A percentile compares a stretch with the other conserved stretches of the same genome.
phyloP scores from a whole-genome alignment of 2,888 invertebrate genomes.

The Ormyrus thymus region DNA sequence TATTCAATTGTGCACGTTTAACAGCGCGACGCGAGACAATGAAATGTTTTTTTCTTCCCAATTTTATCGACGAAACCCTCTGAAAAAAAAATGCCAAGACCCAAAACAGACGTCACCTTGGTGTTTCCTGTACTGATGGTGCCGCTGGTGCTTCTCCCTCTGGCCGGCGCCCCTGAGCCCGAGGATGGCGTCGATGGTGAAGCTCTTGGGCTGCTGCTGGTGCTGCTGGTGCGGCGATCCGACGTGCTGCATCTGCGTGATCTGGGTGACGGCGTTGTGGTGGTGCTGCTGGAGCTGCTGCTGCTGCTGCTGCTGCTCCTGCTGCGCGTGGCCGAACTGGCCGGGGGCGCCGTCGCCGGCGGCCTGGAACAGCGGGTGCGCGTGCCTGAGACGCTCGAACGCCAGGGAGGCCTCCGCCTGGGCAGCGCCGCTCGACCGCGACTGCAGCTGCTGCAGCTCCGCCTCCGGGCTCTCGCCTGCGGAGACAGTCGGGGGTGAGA shows the following conservation, averaged over 20 bases:
- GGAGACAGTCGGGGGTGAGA: too few species aligned
- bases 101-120: too few species aligned
- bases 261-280: conserved; percentile 58
- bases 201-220: conserved; percentile 81
- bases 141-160: conserved; percentile 68
- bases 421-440: neutral
- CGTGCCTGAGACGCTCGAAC: conserved; percentile 68
- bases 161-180: conserved; percentile 79
- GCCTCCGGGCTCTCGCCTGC: too few species aligned
- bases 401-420: conserved; percentile 58
- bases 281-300: conserved; percentile 53
- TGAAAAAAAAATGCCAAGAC: too few species aligned
- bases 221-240: conserved; percentile 61
- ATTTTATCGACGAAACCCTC: too few species aligned
- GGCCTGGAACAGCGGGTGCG: conserved; percentile 52
- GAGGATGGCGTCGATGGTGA: conserved; percentile 92
- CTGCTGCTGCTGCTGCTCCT: conserved; percentile 56
- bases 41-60: too few species aligned
- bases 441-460: conserved; percentile 32
- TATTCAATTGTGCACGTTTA: too few species aligned
- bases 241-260: conserved; percentile 66
- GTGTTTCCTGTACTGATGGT: conserved; percentile 68
- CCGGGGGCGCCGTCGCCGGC: conserved; percentile 54
- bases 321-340: conserved; percentile 47
- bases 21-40: too few species aligned